These are phyloP conservation scores for Drosophila baimaii DNA, from an alignment of 1,140 invertebrate genomes.

Conservation along the genomic window DNA sequence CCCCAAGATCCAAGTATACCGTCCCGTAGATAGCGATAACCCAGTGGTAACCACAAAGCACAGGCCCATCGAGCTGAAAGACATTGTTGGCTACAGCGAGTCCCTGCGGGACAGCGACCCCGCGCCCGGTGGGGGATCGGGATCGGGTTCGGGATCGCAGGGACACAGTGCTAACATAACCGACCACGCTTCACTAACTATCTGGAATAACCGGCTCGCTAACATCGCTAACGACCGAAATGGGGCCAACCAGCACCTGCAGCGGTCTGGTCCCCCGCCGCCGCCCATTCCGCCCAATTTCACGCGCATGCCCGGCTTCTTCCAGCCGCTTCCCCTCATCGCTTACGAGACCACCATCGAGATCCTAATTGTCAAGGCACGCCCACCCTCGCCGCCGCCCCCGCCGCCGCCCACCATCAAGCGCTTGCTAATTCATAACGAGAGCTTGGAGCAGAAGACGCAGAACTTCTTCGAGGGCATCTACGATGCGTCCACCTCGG, in stretches of 20 bases:
- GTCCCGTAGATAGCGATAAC: conserved; percentile 49
- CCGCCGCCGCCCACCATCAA: conserved; percentile 74
- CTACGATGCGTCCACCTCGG: conserved; percentile 70
- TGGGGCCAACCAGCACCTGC: conserved; percentile 41
- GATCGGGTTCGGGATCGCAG: conserved; percentile 37
- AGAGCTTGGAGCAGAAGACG: conserved; percentile 81
- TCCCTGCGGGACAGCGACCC: conserved; percentile 67
- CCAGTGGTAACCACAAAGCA: conserved; percentile 52
- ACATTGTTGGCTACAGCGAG: conserved; percentile 74
- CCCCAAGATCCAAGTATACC: conserved; percentile 54
- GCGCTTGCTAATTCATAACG: conserved; percentile 77
- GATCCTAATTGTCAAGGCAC: conserved; percentile 77
- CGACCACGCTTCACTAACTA: conserved; percentile 75
- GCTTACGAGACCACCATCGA: conserved; percentile 83
- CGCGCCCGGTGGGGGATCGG: conserved; percentile 29
- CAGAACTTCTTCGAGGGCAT: conserved; percentile 82
- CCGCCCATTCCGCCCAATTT: conserved; percentile 76
- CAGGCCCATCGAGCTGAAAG: conserved; percentile 67
- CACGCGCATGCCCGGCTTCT: conserved; percentile 83
- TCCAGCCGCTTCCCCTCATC: conserved; percentile 82
- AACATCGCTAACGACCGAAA: conserved; percentile 58
- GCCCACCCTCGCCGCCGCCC: conserved; percentile 77
- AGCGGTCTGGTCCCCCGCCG: conserved; percentile 61
- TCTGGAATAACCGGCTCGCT: conserved; percentile 75
- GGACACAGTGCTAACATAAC: conserved; percentile 70